Base-by-base conservation (phyloP, 2,797 vertebrate species). In the Rhinoraja longicauda region DNA sequence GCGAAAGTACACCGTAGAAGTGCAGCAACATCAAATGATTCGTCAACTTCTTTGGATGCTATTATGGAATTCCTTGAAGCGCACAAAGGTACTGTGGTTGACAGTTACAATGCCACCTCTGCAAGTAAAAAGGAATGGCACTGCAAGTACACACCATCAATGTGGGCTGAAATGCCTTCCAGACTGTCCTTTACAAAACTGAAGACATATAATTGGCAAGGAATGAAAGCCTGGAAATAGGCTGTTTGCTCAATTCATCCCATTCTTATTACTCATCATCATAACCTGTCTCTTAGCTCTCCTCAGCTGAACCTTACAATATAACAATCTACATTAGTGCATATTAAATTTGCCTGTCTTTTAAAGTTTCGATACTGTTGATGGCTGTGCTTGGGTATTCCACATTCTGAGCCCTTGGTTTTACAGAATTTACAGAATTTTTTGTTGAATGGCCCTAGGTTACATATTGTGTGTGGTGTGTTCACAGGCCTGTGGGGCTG, bases 1-100 rank as follows among this genome's bases (percentile, higher is more conserved):
- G 98, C 97, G 39, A 88, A 96, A 19, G 98, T 99, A 0, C 99
- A 99, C 84, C 96, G 96, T 90, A 96, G 99, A 93, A 98, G 97
- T 93, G 94, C 96, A 0, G 96, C 97, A 82, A 97, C 98, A 0
- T 99, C 98, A 93, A 96, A 95, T 94, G 99, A 99, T 94, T 96
- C 96, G 0, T 97, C 98, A 0, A 96, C 97, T 2, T 99, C 99
- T 2, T 92, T 99, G 94, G 98, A 99, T 2, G 96, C 98, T 93
- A 98, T 99, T 81, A 94, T 95, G 64, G 98, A 99, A 94, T 99
- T 99, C 93, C 93, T 96, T 93, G 93, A 93, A 88, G 93, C 95
- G 59, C 95, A 98, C 93, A 95, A 95, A 93, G 98, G 98, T 98
- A 95, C 93, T 93, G 4, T 32, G 73, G 39, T 73, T 91, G 36